Evolutionary conservation across 2,113 vertebrate genomes (phyloP), one percentile per base, ranked within the genome.

Genomic region (Tachysurus fulvidraco): DNA sequence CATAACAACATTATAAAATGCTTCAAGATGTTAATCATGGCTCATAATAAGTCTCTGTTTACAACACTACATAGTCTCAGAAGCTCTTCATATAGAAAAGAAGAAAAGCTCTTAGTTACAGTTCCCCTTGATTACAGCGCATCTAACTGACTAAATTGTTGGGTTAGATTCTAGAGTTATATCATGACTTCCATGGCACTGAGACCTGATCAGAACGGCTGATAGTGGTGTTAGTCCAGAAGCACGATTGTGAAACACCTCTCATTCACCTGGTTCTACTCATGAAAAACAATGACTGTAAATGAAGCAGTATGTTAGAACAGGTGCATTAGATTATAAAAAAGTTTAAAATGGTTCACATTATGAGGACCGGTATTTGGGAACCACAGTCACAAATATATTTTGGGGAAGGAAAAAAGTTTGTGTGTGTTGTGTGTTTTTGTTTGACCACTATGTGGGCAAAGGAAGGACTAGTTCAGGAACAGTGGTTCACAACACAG

Each of bases 341-440:
- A 36, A 23, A 23, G 79, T 81, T 81, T 60, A 17, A 64, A 82
- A 82, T 19, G 19, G 28, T 13, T 57, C 60, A 28, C 60, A 46
- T 41, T 82, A 50, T 46, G 59, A 82, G 23, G 28, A 80, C 28
- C 28, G 17, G n/a, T 80, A 82, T 76, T 62, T 64, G 80, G 41
- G 8, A 82, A 65, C 80, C 80, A 82, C 80, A 82, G 59, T 64
- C 80, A 82, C 80, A 82, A 82, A 80, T 80, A 82, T 10, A 46
- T 82, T 82, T 50, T 36, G 17, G 41, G 55, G 62, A 16, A 28
- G 12, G 9, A 50, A 59, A 14, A 46, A 50, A 50, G 64, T 55
- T 65, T 73, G 50, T 76, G 83, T 77, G 59, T 79, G 60, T 44
- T 78, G 73, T 77, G 59, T 46, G 54, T 83, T 74, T 82, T 30